Percentiles rank a stretch among this genome's conserved stretches.
phyloP scores from a whole-genome alignment of 2,888 invertebrate species.

The Hirtodrosophila histrioides region DNA sequence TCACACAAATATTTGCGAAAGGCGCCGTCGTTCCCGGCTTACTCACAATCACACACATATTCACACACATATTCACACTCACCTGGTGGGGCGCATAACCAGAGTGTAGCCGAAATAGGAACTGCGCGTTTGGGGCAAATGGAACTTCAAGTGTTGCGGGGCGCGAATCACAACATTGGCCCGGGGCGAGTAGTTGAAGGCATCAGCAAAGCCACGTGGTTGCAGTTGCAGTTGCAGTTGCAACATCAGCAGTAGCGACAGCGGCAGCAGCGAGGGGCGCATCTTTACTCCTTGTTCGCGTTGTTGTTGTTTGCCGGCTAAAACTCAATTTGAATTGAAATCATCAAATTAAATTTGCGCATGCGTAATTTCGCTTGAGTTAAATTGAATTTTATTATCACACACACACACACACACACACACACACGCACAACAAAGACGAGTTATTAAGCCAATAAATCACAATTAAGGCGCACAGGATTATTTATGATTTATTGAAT shows the following conservation, averaged over 20 bases:
- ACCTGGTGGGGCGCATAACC: slow-evolving; percentile 81
- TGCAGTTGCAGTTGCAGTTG: slow-evolving; percentile 11
- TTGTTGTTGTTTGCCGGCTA: slow-evolving; percentile 16
- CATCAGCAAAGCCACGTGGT: slow-evolving; percentile 21
- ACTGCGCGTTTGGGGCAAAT: slow-evolving; percentile 74
- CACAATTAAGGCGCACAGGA: slow-evolving; percentile 58
- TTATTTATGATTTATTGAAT: slow-evolving; percentile 50
- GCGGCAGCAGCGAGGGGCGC: slow-evolving; percentile 7
- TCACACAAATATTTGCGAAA: slow-evolving; percentile 42
- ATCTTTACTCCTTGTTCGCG: slow-evolving; percentile 28
- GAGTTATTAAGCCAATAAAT: slow-evolving; percentile 58
- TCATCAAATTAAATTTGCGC: slow-evolving; percentile 53
- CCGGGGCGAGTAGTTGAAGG: slow-evolving; percentile 81
- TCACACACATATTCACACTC: slow-evolving; percentile 30
- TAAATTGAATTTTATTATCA: slow-evolving; percentile 47
- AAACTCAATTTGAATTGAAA: slow-evolving; percentile 45
- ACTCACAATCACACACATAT: not conserved
- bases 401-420: slow-evolving; percentile 4
- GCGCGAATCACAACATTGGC: slow-evolving; percentile 76
- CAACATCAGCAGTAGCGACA: slow-evolving; percentile 1
- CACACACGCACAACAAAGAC: slow-evolving; percentile 4
- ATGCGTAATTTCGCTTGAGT: slow-evolving; percentile 59
- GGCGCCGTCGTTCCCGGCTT: not conserved
- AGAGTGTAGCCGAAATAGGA: slow-evolving; percentile 83
- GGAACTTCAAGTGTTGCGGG: slow-evolving; percentile 67